phyloP scores from a whole-genome alignment of 2,797 vertebrate genomes.

The Danio jaintianensis region DNA sequence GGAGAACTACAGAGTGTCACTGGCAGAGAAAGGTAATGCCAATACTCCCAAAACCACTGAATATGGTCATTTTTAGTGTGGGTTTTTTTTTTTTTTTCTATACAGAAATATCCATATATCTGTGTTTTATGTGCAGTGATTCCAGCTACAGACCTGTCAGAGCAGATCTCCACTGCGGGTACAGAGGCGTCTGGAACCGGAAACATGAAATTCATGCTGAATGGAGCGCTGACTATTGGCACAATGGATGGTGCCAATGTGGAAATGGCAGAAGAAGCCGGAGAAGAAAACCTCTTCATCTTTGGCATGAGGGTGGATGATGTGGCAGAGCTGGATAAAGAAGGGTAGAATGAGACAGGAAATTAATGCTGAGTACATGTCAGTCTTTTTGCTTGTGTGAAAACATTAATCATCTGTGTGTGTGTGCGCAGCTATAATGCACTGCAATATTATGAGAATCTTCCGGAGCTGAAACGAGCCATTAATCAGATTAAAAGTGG shows the following conservation, averaged over 20 bases:
- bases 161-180: constrained; percentile 97
- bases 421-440: constrained; percentile 84
- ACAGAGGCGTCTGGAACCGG: constrained; percentile 95
- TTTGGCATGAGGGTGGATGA: constrained; percentile 95
- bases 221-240: constrained; percentile 94
- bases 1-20: constrained; percentile 96
- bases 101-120: background rate
- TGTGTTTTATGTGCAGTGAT: constrained; percentile 82
- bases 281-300: constrained; percentile 95
- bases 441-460: constrained; percentile 83
- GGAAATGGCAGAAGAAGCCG: constrained; percentile 96
- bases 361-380: background rate
- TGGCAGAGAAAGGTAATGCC: constrained; percentile 94
- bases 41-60: background rate
- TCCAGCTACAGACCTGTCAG: constrained; percentile 92
- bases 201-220: constrained; percentile 99
- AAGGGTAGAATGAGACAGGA: constrained; percentile 76
- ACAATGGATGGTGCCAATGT: constrained; percentile 98
- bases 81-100: background rate
- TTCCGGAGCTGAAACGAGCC: constrained; percentile 88
- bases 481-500: constrained; percentile 91
- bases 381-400: background rate
- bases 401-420: constrained; percentile 7
- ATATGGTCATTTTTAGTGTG: background rate
- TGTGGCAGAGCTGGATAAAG: constrained; percentile 85